Percentiles rank a stretch among this genome's conserved stretches.
phyloP scores from a whole-genome alignment of 2,113 vertebrate species.

The Saguinus imperator region DNA sequence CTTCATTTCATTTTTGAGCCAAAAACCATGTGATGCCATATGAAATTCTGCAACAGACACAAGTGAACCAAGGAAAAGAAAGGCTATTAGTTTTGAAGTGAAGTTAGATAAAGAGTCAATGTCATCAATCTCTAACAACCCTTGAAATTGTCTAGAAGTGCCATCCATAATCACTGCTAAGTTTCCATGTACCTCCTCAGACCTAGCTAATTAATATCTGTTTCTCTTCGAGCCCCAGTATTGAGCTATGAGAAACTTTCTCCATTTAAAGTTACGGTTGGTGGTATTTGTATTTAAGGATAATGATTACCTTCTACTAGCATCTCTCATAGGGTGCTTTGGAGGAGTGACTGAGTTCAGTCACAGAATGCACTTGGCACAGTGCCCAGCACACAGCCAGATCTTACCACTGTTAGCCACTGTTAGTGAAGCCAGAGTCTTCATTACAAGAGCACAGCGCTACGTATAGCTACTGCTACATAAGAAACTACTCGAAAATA shows the following conservation, averaged over 20 bases:
- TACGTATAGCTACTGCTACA: neutral
- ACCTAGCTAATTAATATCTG: conserved; percentile 10
- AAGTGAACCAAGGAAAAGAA: conserved; percentile 33
- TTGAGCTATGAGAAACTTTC: conserved; percentile 25
- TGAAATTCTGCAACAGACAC: conserved; percentile 27
- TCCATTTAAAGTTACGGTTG: neutral
- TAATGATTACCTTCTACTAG: neutral
- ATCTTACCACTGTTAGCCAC: neutral
- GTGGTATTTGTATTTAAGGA: neutral
- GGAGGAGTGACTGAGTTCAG: neutral
- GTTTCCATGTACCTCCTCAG: conserved; percentile 30
- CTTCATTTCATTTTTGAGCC: neutral
- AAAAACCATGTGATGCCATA: neutral
- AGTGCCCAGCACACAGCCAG: neutral
- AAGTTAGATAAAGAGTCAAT: conserved; percentile 58
- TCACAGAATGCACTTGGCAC: neutral
- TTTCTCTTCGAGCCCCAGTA: conserved; percentile 17
- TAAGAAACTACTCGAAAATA: conserved; percentile 39
- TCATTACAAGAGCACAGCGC: neutral
- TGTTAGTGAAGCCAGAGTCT: neutral
- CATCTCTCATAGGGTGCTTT: neutral
- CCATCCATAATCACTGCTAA: conserved; percentile 28
- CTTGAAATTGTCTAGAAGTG: conserved; percentile 56
- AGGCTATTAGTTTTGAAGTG: conserved; percentile 48
- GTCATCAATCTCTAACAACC: conserved; percentile 43